phyloP scores from a whole-genome alignment of 1,140 invertebrate genomes.

The Hyphantria cunea region DNA sequence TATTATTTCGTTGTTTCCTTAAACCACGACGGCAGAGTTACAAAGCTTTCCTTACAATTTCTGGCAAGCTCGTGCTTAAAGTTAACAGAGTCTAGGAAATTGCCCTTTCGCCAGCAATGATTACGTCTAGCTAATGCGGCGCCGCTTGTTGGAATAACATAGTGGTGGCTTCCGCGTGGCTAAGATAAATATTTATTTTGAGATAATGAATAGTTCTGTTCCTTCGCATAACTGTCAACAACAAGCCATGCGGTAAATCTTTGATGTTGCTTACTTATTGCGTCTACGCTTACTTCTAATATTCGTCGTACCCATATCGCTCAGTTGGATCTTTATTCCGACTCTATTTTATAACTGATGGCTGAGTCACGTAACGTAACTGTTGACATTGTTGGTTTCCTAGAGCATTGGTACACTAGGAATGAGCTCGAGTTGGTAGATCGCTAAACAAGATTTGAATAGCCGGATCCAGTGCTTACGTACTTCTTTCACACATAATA shows the following conservation, averaged over 20 bases:
- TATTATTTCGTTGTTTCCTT: constrained; percentile 57
- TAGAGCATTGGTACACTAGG: no score
- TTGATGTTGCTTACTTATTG: constrained; percentile 9
- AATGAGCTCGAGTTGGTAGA: no score
- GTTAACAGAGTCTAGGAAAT: constrained; percentile 63
- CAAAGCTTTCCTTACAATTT: constrained; percentile 52
- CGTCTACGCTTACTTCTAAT: constrained; percentile 31
- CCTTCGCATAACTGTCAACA: constrained; percentile 53
- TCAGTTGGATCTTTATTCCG: not conserved
- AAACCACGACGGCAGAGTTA: constrained; percentile 41
- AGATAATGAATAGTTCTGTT: constrained; percentile 61
- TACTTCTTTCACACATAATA: no score
- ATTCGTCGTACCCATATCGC: constrained; percentile 15
- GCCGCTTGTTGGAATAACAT: constrained; percentile 55
- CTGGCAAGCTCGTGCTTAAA: constrained; percentile 52
- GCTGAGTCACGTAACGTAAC: no score
- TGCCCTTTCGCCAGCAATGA: constrained; percentile 62
- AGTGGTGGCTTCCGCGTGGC: constrained; percentile 64
- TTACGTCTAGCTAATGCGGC: constrained; percentile 65
- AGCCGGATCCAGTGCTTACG: no score
- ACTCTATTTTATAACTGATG: not conserved
- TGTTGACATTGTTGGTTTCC: no score
- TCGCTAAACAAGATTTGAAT: no score
- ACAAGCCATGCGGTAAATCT: constrained; percentile 36
- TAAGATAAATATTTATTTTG: constrained; percentile 69